Evolutionary conservation across 2,113 vertebrate species (phyloP).

Genomic region (Amblyopsis rosae): DNA sequence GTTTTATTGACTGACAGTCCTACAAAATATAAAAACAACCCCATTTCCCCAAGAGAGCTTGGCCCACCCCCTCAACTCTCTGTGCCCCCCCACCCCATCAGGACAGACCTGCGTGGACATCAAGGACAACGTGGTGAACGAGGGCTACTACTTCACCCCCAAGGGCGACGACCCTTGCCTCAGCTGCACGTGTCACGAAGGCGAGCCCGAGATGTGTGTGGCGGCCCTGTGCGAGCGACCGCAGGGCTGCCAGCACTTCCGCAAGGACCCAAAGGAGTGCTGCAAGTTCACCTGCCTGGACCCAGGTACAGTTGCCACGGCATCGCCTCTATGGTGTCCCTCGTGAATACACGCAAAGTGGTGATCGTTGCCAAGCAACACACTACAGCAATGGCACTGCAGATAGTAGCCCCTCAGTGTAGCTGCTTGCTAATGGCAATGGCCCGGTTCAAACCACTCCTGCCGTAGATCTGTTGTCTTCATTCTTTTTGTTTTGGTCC

Average conservation of each 20-base stretch:
- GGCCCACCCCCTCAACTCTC: background rate
- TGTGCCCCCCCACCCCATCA: conserved; percentile 43
- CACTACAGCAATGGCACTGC: no score
- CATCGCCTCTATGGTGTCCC: background rate
- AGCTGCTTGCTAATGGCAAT: no score
- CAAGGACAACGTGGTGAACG: conserved; percentile 95
- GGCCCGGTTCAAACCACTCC: no score
- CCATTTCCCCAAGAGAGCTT: background rate
- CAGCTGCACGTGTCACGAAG: conserved; percentile 95
- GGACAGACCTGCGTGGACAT: conserved; percentile 98
- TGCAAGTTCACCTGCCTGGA: conserved; percentile 98
- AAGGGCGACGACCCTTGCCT: conserved; percentile 96
- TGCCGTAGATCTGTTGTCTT: no score
- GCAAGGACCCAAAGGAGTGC: conserved; percentile 96
- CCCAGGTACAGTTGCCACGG: conserved; percentile 79
- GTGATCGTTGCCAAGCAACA: no score
- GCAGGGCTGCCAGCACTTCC: conserved; percentile 93
- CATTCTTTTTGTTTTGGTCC: no score
- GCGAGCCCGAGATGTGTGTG: conserved; percentile 97
- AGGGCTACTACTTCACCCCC: conserved; percentile 97
- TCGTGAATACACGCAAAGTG: no score
- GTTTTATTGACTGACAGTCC: no score
- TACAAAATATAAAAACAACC: no score
- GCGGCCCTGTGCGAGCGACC: conserved; percentile 94
- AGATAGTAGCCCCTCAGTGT: no score